A percentile compares a stretch with the other conserved stretches of the same genome.
Conservation (phyloP, 2,113 vertebrate genomes). For the Ochotona curzoniae region DNA sequence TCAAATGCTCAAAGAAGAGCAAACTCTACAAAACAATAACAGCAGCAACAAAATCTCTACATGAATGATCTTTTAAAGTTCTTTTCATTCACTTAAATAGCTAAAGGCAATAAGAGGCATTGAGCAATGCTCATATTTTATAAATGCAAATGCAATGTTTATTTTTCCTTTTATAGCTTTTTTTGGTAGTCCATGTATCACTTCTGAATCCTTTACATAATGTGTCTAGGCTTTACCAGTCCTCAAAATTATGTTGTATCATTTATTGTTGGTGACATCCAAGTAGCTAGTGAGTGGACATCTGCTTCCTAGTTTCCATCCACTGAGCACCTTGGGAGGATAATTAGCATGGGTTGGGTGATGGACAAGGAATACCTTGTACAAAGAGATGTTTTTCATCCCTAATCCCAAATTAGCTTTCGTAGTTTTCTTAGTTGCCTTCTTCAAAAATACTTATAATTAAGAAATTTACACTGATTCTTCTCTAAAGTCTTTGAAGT, state of each 20-base stretch:
- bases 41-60: neutral
- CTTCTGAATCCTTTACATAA: slow-evolving; percentile 52
- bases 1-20: slow-evolving; percentile 30
- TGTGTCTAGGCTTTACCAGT: slow-evolving; percentile 39
- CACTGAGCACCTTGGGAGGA: slow-evolving; percentile 59
- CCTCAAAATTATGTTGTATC: slow-evolving; percentile 73
- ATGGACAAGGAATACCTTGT: neutral
- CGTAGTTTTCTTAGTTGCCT: neutral
- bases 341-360: slow-evolving; percentile 9
- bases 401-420: neutral
- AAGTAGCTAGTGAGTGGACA: slow-evolving; percentile 63
- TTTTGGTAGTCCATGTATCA: slow-evolving; percentile 16
- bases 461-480: slow-evolving; percentile 32
- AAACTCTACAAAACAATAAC: neutral
- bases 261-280: slow-evolving; percentile 76
- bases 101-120: slow-evolving; percentile 22
- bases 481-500: slow-evolving; percentile 39
- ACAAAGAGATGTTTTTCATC: neutral
- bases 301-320: slow-evolving; percentile 63
- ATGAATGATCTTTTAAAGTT: neutral
- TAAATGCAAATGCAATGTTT: slow-evolving; percentile 27
- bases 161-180: neutral
- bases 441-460: slow-evolving; percentile 3
- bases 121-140: slow-evolving; percentile 17
- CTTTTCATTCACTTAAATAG: slow-evolving; percentile 44